phyloP scores from a whole-genome alignment of 2,113 vertebrate species.

The Ptyas mucosa region DNA sequence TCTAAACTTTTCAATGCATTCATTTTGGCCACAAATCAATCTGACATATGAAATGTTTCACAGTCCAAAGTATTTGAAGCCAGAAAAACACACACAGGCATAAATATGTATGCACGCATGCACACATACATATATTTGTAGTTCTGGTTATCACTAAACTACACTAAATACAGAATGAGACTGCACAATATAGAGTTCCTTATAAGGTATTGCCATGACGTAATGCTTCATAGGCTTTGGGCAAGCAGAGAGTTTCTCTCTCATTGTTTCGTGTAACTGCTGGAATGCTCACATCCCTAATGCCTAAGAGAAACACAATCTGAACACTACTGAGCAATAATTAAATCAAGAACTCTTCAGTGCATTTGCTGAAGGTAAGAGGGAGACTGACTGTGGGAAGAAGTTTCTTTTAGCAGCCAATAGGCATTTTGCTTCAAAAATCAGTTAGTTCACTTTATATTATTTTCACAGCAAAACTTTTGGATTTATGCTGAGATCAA shows the following conservation, averaged over 20 bases:
- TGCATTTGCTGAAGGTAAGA: constrained; percentile 64
- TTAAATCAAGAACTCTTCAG: constrained; percentile 44
- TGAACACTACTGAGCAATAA: constrained; percentile 56
- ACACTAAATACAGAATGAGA: constrained; percentile 67
- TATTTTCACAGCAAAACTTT: background rate
- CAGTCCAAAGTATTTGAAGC: constrained; percentile 50
- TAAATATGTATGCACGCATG: constrained; percentile 33
- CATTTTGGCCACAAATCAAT: constrained; percentile 55
- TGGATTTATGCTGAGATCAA: background rate
- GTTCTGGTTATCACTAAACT: constrained; percentile 56
- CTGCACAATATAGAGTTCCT: constrained; percentile 79
- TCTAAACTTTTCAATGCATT: constrained; percentile 64
- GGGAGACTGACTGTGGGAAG: constrained; percentile 7
- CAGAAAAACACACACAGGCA: constrained; percentile 38
- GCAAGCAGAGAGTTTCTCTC: constrained; percentile 78
- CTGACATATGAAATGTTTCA: constrained; percentile 62
- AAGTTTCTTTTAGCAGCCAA: constrained; percentile 21
- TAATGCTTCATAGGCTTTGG: constrained; percentile 88
- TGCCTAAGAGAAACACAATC: constrained; percentile 56
- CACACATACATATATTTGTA: background rate
- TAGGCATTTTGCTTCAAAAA: constrained; percentile 23
- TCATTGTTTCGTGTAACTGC: constrained; percentile 88
- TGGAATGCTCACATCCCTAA: constrained; percentile 82
- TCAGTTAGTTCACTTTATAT: constrained; percentile 4
- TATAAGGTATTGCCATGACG: constrained; percentile 95